Conservation (phyloP, 2,113 vertebrate species). For the Burhinus oedicnemus region DNA sequence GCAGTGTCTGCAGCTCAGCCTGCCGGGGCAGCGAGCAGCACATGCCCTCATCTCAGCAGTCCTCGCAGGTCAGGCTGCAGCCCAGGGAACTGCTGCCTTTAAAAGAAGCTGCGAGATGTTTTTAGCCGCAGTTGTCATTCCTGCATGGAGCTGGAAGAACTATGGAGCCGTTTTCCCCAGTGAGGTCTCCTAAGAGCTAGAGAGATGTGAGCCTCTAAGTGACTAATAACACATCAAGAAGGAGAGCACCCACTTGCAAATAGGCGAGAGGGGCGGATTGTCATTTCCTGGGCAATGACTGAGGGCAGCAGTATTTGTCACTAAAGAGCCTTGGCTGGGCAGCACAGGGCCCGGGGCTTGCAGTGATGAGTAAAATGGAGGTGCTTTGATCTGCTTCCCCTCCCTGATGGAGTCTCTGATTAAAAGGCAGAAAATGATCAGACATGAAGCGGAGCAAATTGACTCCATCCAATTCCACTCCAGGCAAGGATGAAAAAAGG, state of each 20-base stretch:
- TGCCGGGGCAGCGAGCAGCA: not conserved
- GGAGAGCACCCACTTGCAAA: not conserved
- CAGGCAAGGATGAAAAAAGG: not conserved
- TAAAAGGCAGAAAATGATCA: not conserved
- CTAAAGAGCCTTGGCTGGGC: not conserved
- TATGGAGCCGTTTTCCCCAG: not conserved
- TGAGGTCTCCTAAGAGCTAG: not conserved
- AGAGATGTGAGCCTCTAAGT: not conserved
- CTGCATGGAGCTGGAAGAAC: not conserved
- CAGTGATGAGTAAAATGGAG: not conserved
- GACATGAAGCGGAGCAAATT: not conserved
- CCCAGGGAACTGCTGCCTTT: not conserved
- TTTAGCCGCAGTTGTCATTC: not conserved
- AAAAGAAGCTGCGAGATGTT: not conserved
- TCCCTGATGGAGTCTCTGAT: not conserved
- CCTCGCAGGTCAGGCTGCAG: not conserved
- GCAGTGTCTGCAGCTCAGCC: not conserved
- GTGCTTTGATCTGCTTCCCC: not conserved
- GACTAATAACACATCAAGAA: not conserved
- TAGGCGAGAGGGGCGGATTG: rapidly evolving
- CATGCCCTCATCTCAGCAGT: not conserved
- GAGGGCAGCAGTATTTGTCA: not conserved
- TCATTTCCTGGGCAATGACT: not conserved
- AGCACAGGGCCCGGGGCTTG: not conserved
- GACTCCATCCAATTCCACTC: not conserved